Evolutionary conservation across 2,888 invertebrate genomes (phyloP), one percentile per base, ranked within the genome.

Genomic region (Napeogenes inachia): DNA sequence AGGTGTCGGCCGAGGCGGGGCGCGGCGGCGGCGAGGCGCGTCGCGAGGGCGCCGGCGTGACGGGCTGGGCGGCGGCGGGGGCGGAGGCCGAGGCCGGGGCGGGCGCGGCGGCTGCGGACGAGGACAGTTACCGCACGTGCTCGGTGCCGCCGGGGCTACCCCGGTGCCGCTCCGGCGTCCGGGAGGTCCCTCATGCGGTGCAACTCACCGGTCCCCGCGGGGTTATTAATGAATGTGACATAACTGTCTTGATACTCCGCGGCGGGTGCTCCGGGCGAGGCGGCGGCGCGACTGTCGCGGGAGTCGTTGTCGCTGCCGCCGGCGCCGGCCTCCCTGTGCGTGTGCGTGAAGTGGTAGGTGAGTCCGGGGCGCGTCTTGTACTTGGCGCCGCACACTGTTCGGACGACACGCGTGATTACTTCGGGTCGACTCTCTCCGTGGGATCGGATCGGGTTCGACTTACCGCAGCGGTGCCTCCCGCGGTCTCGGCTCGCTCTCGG

Each of bases 361-460:
- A 98, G 93, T 73, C 98, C 98, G 73, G 98, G 97, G 74, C 98
- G 94, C 71, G 98, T 98, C 93, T 98, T 98, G 94, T 98, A 98
- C 81, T 97, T 95, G 79, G 97, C 97, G 85, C 97, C 96, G 93
- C 98, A 98, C 84, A 96, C 97, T 97, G 53, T 55, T 46, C 33
- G 47, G 21, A 47, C 6, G 45, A 2, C 2, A 35, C 12, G 38
- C 12, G 5, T 38, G 13, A 59, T 10, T 54, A 35, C 13, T 21
- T 50, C 13, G 33, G 13, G n/a, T 33, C 12, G 32, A n/a, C 4
- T 35, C 21, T 35, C 10, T 50, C 38, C 12, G 13, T 13, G 6
- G 35, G 33, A 35, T 35, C 5, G 13, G 12, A 30, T 35, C 46
- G 21, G 50, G 6, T 46, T 33, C 30, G 71, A 89, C 89, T 89